Conservation (phyloP, 2,797 vertebrate genomes). For the Cetoscarus ocellatus region DNA sequence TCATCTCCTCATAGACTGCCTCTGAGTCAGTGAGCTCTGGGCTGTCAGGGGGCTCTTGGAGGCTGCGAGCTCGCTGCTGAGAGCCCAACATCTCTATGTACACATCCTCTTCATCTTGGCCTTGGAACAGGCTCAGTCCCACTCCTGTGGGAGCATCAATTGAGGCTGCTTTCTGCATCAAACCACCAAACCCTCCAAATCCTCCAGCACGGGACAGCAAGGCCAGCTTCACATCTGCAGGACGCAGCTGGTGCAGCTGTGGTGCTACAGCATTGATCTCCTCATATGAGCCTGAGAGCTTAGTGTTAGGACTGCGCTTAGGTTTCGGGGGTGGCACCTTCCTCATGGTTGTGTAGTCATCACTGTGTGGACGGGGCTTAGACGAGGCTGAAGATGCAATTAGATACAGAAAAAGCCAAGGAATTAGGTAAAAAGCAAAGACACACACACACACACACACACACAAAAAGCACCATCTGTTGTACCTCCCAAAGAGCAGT, state of each 20-base stretch:
- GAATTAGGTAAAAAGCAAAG: conserved; percentile 13
- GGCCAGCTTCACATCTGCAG: conserved; percentile 85
- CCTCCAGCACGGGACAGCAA: conserved; percentile 80
- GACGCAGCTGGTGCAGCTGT: conserved; percentile 82
- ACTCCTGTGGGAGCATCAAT: conserved; percentile 82
- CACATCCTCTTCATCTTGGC: conserved; percentile 90
- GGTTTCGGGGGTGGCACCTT: conserved; percentile 98
- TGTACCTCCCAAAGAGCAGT: conserved; percentile 22
- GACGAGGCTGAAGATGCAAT: conserved; percentile 80
- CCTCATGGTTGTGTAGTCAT: conserved; percentile 96
- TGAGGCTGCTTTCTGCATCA: conserved; percentile 83
- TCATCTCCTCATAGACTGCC: conserved; percentile 99
- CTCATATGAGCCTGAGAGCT: conserved; percentile 94
- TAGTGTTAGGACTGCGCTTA: conserved; percentile 95
- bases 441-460: conserved; percentile 3
- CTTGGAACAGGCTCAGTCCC: conserved; percentile 78
- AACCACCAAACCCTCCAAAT: conserved; percentile 73
- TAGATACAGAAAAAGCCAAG: conserved; percentile 30
- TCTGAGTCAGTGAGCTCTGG: conserved; percentile 88
- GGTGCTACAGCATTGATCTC: conserved; percentile 87
- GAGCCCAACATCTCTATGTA: conserved; percentile 97
- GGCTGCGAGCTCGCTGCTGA: conserved; percentile 76
- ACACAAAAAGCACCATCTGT: conserved; percentile 40
- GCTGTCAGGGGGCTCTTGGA: conserved; percentile 82
- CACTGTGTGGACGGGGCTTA: conserved; percentile 96